Conservation (phyloP, 2,797 vertebrate genomes). For the Onychomys leucogaster region DNA sequence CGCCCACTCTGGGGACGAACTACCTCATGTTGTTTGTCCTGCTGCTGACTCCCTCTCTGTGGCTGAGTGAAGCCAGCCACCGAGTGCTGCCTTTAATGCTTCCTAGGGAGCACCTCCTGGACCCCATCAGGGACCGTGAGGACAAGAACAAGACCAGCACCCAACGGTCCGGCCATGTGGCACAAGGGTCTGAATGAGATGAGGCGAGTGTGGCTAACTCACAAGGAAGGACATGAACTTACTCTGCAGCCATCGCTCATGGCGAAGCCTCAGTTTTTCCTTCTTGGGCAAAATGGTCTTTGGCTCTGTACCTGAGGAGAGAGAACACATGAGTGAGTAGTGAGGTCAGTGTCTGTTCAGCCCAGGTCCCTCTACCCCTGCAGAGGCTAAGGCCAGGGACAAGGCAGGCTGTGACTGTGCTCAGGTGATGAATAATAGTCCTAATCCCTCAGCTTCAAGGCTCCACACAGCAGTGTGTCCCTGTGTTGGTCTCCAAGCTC, state of each 20-base stretch:
- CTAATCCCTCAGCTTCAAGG: background rate
- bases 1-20: too few relatives aligned
- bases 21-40: background rate
- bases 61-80: background rate
- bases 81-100: rapidly evolving
- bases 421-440: too few relatives aligned
- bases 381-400: background rate
- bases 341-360: background rate
- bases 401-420: background rate
- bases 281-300: slow-evolving; percentile 87
- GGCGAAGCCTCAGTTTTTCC: slow-evolving; percentile 89
- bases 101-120: background rate
- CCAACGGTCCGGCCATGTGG: background rate
- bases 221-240: slow-evolving; percentile 63
- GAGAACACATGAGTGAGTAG: background rate
- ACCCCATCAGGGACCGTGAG: background rate
- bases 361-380: background rate
- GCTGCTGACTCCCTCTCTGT: background rate
- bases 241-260: slow-evolving; percentile 89
- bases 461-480: background rate
- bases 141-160: too few relatives aligned
- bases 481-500: background rate
- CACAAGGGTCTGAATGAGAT: background rate
- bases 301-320: slow-evolving; percentile 82
- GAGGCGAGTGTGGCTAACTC: background rate